These are phyloP conservation scores for Arge pagana DNA, from an alignment of 2,888 invertebrate species.

Conservation along the genomic window DNA sequence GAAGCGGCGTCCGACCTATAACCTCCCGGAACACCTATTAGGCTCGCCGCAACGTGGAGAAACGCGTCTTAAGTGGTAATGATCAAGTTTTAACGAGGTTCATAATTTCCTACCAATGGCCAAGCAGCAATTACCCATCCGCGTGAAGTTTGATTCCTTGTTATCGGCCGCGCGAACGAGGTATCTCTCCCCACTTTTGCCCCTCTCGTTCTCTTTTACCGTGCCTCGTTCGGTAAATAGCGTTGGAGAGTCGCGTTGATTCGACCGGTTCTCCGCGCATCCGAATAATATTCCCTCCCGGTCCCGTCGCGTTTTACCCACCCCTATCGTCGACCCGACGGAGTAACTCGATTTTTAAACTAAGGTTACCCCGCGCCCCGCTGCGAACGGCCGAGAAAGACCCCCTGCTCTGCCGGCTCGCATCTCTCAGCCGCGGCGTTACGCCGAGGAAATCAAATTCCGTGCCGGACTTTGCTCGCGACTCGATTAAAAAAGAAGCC, in stretches of 20 bases:
- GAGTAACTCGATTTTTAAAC: conserved; percentile 9
- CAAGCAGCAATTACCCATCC: conserved; percentile 14
- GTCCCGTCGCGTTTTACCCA: background rate
- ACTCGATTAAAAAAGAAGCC: too few species aligned
- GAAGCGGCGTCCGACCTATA: too few species aligned
- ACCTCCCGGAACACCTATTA: too few species aligned
- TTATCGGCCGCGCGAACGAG: conserved; percentile 9
- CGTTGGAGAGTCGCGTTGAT: background rate
- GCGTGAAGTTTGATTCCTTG: conserved; percentile 19
- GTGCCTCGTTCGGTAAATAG: background rate
- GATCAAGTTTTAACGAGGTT: conserved; percentile 27
- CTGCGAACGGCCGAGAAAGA: too few species aligned
- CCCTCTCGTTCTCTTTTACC: background rate
- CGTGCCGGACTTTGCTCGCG: too few species aligned
- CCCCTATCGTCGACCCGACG: background rate
- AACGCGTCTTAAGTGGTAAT: conserved; percentile 24
- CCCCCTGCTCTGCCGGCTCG: background rate
- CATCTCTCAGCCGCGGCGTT: background rate
- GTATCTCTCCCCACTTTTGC: background rate
- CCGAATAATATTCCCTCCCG: conserved; percentile 13
- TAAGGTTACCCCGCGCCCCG: background rate
- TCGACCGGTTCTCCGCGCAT: background rate
- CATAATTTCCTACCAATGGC: conserved; percentile 8
- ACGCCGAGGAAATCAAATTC: conserved; percentile 10
- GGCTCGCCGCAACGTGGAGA: conserved; percentile 11